Base-by-base conservation (phyloP, 2,888 invertebrate species). In the Chrysopilus asiliformis region DNA sequence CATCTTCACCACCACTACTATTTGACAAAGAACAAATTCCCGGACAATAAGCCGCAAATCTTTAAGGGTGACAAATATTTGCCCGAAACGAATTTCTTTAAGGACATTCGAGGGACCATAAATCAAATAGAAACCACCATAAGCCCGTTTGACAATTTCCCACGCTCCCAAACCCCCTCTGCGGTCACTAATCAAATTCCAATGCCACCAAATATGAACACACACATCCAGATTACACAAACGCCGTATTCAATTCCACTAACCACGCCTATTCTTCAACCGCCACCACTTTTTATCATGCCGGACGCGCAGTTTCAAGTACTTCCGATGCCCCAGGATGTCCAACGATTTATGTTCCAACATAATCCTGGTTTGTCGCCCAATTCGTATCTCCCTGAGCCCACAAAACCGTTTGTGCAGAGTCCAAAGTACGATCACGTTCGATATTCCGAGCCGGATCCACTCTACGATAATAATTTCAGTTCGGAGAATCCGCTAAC, bases 391-490 rank as follows among this genome's bases (percentile, higher is more conserved):
- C 10, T 22, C 22, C 22, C 52, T 29, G 48, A 53, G 18, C 50
- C 55, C 19, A 48, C 49, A 22, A 51, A 46, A 40, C 49, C 51
- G 25, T 45, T 52, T 46, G 49, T 33, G 24, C 57, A 53, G 53
- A 59, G 55, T 52, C 55, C 41, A 41, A 47, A 42, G 55, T 60
- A 59, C 45, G 52, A 52, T 1, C 43, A 46, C 5, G 49, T 60
- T 29, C 56, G 57, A 32, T 70, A 63, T 45, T 69, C 69, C 0
- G 67, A 68, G 43, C 60, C 63, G 15, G 69, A 69, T 58, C 68
- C 69, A 4, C 49, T 67, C 24, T 67, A 66, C 42, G 47, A 29
- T 18, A 18, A 16, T 17, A 31, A 16, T n/a, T n/a, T 18, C 6
- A n/a, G 7, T 16, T 6, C 10, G 2, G 17, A 14, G 3, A 20